Evolutionary conservation across 2,888 invertebrate species (phyloP), one percentile per base, ranked within the genome.

Genomic region (Epiperipatus broadwayi): DNA sequence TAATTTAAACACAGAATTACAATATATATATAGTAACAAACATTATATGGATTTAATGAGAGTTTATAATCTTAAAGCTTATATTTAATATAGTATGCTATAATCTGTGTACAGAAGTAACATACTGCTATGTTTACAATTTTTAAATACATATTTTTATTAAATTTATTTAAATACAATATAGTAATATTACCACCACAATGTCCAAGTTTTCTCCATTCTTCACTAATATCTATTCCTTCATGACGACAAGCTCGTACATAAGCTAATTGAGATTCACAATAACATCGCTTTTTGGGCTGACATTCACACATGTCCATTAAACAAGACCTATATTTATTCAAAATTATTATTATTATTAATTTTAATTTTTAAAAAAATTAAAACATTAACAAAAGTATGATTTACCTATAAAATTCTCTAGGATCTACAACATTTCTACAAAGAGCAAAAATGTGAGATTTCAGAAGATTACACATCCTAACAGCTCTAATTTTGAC

Each of bases 241-340:
- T 78, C 59, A 16, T 83, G 67, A 44, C 73, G 68, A 54, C 89
- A 89, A 57, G 83, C 83, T 46, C 81, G 73, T 1, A 79, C 78
- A 54, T 87, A 89, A 2, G 87, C 87, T 39, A 75, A 73, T 52
- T 87, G 73, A 43, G 83, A 78, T 48, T 85, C 83, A 58, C 89
- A 89, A 56, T 84, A 79, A 51, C 89, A 89, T 51, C 70, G 68
- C 33, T 56, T 54, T 41, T 70, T 69, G 10, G 70, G 69, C 2
- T 78, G 73, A 57, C 87, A 89, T 52, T 83, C 80, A 54, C 85
- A 84, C 63, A 84, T 78, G 55, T 85, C 85, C 56, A 76, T 66
- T 49, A 75, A 69, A 56, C 89, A 89, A 7, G 85, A 78, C 54
- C 66, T 66, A 49, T 3, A 50, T 51, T 33, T 20, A 41, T 41